These are phyloP conservation scores for Athene cunicularia DNA, from an alignment of 2,113 vertebrate genomes.

Conservation along the genomic window DNA sequence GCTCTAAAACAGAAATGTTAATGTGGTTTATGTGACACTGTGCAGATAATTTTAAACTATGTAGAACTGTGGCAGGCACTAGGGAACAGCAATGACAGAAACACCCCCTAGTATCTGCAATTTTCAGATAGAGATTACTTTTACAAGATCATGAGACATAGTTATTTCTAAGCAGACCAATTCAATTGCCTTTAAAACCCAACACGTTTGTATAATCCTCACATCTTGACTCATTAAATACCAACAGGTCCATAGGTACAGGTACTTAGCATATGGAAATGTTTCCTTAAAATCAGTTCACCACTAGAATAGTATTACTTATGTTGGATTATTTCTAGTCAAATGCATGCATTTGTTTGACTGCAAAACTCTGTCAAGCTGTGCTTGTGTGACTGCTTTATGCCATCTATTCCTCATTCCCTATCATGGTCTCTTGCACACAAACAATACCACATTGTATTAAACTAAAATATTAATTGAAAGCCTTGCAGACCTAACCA, in stretches of 20 bases:
- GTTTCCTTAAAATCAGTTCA: not conserved
- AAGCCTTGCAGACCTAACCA: not conserved
- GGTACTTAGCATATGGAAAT: not conserved
- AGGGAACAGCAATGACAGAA: not conserved
- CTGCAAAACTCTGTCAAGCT: not conserved
- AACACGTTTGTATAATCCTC: not conserved
- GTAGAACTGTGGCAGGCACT: not conserved
- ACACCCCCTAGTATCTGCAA: too few relatives aligned
- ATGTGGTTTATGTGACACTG: not conserved
- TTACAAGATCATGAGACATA: not conserved
- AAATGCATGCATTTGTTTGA: not conserved
- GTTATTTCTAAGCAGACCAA: not conserved
- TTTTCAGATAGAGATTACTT: not conserved
- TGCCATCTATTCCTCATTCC: not conserved
- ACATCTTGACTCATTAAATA: not conserved
- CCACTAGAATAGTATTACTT: not conserved
- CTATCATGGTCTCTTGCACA: not conserved
- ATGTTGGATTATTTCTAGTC: not conserved
- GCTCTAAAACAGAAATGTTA: conserved; percentile 57
- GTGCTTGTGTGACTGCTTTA: not conserved
- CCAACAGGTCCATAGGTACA: not conserved
- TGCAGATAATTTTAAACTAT: not conserved
- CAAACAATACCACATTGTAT: not conserved
- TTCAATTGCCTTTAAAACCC: not conserved
- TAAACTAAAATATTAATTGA: not conserved